Conservation (phyloP, 2,113 vertebrate species). For the Neolamprologus tretocephalus region DNA sequence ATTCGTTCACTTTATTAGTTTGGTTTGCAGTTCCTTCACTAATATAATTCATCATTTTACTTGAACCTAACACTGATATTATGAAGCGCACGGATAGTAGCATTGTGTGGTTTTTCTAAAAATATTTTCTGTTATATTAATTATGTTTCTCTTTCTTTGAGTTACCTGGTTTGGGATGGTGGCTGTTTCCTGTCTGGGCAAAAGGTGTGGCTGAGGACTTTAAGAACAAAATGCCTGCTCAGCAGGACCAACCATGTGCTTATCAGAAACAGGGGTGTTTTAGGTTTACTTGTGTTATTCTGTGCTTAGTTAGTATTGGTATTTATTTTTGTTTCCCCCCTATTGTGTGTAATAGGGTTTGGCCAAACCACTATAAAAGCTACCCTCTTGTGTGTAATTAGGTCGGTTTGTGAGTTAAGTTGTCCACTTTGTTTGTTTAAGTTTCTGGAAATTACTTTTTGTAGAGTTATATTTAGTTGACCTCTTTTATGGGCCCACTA, state of each 20-base stretch:
- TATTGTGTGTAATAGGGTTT: not conserved
- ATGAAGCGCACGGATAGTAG: accelerated
- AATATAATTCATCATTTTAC: not conserved
- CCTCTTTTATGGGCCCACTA: not conserved
- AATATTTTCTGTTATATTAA: not conserved
- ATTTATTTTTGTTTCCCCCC: not conserved
- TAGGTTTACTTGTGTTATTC: not conserved
- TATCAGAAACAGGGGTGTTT: not conserved
- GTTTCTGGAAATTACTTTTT: not conserved
- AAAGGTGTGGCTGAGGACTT: not conserved
- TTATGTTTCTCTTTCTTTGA: not conserved
- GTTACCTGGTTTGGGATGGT: not conserved
- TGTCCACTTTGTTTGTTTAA: not conserved
- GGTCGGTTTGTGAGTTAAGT: accelerated
- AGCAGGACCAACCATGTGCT: not conserved
- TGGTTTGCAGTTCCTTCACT: not conserved
- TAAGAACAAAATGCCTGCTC: not conserved
- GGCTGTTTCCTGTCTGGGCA: not conserved
- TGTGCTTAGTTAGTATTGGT: not conserved
- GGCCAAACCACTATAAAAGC: not conserved
- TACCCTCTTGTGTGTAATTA: not conserved
- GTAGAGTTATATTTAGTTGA: not conserved
- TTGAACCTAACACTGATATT: not conserved
- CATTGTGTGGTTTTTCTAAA: not conserved
- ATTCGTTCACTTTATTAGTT: not conserved